Evolutionary conservation across 2,888 invertebrate species (phyloP), one percentile per base, ranked within the genome.

Genomic region (Lasioglossum pauxillum): DNA sequence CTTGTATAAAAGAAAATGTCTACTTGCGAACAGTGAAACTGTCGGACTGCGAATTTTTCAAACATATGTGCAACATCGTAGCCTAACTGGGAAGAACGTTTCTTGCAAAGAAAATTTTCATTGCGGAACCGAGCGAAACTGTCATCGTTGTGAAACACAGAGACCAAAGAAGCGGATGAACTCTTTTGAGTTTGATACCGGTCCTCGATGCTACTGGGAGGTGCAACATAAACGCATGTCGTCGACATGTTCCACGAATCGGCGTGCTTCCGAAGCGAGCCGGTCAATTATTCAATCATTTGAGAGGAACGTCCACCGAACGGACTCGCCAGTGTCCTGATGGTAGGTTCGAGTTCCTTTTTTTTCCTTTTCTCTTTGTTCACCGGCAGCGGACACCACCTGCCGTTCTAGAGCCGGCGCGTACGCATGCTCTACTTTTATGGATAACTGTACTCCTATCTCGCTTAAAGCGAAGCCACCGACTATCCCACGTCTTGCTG

Each of bases 341-440:
- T 71, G 86, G 85, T 88, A 84, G 85, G 82, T 78, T 79, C 87
- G 41, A 82, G 78, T 76, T 78, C 78, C 75, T 83, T 77, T 85
- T 49, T 46, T 46, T 57, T 86, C 79, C 82, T 91, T 89, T 85
- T 85, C 88, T 92, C 91, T 92, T 92, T 91, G 88, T 91, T 90
- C 90, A 85, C 82, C 89, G 86, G 89, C 84, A 90, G 89, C 91
- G 90, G 91, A 90, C 88, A 88, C 92, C 92, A 93, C 92, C 93
- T 92, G 92, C 90, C 90, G 90, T 71, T 92, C 88, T 90, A 90
- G 89, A 89, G 88, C 87, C 86, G 84, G 81, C 88, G 81, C 88
- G 88, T 90, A 90, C 88, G 90, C 91, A 91, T 90, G 92, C 90
- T 94, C 92, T 90, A 93, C 93, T 93, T 93, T 93, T 92, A 90